Conservation (phyloP, 2,797 vertebrate species). For the Sebastes minor region DNA sequence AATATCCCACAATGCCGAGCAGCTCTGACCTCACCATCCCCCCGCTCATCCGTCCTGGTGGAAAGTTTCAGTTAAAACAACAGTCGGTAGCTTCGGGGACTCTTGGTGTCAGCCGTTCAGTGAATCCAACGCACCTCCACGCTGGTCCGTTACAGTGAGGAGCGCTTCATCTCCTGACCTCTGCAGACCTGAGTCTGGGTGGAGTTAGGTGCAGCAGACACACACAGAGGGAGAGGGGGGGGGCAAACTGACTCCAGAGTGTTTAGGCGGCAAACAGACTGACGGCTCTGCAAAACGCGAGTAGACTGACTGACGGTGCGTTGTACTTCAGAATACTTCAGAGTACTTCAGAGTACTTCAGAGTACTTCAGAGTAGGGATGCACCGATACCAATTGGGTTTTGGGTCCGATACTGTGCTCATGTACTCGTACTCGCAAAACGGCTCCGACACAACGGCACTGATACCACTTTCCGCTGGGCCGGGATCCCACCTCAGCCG, state of each 20-base stretch:
- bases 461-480: no score
- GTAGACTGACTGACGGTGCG: not conserved
- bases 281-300: not conserved
- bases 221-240: not conserved
- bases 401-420: no score
- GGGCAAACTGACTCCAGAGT: not conserved
- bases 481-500: no score
- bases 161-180: not conserved
- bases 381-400: no score
- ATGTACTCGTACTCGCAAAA: no score
- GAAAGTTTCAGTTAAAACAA: not conserved
- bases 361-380: no score
- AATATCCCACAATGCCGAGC: constrained; percentile 4
- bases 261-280: constrained; percentile 18
- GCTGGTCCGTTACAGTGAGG: not conserved
- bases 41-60: not conserved
- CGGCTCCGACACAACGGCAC: no score
- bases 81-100: not conserved
- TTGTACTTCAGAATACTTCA: not conserved
- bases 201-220: not conserved
- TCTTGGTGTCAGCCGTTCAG: not conserved
- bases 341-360: not conserved
- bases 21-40: not conserved
- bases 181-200: not conserved
- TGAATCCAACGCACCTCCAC: not conserved